phyloP scores from a whole-genome alignment of 2,797 vertebrate genomes.

The Threskiornis aethiopicus region DNA sequence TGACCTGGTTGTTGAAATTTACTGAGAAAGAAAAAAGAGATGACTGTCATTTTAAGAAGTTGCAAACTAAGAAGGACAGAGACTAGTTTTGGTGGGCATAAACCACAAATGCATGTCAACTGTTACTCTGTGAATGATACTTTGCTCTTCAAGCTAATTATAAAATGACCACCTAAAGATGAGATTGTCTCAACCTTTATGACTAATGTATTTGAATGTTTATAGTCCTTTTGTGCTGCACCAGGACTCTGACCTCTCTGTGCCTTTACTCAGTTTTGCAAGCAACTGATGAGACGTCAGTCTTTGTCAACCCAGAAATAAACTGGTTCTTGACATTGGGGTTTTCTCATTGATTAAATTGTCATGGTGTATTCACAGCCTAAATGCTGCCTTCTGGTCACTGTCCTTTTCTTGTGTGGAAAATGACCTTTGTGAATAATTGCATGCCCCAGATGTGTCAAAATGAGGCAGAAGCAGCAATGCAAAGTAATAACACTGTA shows the following conservation, averaged over 20 bases:
- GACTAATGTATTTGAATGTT: not conserved
- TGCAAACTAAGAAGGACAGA: not conserved
- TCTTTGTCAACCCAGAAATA: slow-evolving; percentile 60
- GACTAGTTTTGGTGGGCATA: not conserved
- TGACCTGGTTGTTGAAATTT: not conserved
- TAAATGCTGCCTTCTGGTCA: slow-evolving; percentile 75
- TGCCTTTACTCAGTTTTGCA: slow-evolving; percentile 27
- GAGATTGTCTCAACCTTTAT: not conserved
- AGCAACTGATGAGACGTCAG: slow-evolving; percentile 45
- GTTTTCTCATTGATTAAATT: slow-evolving; percentile 77
- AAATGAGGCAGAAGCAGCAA: slow-evolving; percentile 60
- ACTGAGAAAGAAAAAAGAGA: not conserved
- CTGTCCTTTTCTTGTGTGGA: slow-evolving; percentile 69
- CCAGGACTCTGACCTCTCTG: not conserved
- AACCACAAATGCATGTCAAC: not conserved
- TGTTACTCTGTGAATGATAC: not conserved
- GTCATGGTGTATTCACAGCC: slow-evolving; percentile 72
- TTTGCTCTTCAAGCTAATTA: not conserved
- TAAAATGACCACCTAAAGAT: not conserved
- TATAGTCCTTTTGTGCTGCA: not conserved
- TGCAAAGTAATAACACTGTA: slow-evolving; percentile 45
- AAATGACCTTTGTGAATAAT: slow-evolving; percentile 80
- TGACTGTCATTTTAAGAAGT: not conserved
- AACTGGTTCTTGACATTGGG: slow-evolving; percentile 63
- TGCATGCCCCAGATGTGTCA: slow-evolving; percentile 77